Conservation (phyloP, 2,797 vertebrate genomes). For the Peromyscus nudipes region DNA sequence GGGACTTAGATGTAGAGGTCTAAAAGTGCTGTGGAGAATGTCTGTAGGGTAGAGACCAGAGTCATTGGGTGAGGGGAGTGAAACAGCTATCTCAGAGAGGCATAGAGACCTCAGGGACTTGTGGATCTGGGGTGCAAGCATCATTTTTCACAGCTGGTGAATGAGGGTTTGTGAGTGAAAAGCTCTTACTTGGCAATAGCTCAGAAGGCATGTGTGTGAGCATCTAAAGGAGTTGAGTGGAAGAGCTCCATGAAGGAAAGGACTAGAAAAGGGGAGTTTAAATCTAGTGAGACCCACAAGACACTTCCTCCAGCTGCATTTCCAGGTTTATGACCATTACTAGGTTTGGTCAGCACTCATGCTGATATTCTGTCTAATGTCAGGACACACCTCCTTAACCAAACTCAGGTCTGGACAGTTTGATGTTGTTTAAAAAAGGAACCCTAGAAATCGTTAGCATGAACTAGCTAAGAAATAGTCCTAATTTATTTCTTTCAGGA, state of each 20-base stretch:
- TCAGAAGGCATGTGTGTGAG: background rate
- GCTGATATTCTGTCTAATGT: background rate
- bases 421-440: background rate
- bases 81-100: background rate
- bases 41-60: background rate
- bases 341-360: background rate
- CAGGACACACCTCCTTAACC: background rate
- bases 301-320: background rate
- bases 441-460: slow-evolving; percentile 5
- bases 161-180: background rate
- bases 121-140: background rate
- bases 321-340: background rate
- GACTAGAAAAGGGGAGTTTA: background rate
- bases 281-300: background rate
- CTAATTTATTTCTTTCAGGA: slow-evolving; percentile 15
- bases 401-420: background rate
- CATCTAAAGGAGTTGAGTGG: background rate
- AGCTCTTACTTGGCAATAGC: background rate
- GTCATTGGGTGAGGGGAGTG: background rate
- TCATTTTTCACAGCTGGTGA: background rate
- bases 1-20: background rate
- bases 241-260: background rate
- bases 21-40: background rate
- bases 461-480: slow-evolving; percentile 1
- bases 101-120: background rate